Evolutionary conservation across 2,797 vertebrate genomes (phyloP), one percentile per base, ranked within the genome.

Genomic region (Caiman crocodilus): DNA sequence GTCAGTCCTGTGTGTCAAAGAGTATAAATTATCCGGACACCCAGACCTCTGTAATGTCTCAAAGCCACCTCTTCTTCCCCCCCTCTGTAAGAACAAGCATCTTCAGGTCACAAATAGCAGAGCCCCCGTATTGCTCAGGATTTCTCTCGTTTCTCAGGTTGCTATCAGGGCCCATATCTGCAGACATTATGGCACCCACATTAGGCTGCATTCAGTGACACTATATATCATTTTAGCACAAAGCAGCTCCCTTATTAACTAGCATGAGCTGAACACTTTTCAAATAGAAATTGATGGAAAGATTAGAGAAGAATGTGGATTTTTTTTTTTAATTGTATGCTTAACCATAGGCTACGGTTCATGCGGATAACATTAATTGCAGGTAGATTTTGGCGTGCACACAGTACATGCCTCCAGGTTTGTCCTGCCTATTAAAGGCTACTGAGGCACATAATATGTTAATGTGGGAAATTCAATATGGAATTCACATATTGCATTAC

Each of bases 301-400:
- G 50, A 2, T 4, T 20, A 60, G 14, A 28, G 82, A 63, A 81
- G 21, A 26, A 9, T 12, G 25, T 0, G 1, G 20, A 67, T 35
- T 26, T 3, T 23, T 1, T 15, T 60, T 73, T 61, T 28, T 20
- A 13, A 1, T 21, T 2, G 0, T 7, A 11, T 5, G 3, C 3
- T 32, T 64, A 58, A 67, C 63, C 32, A 25, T 20, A 10, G 12
- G 57, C 20, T 77, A 3, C 5, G 26, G 23, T 82, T 78, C 71
- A 80, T 35, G 18, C 28, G 26, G 78, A 5, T 2, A 74, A 35
- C 1, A 0, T 32, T 35, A 7, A 28, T 55, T 60, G 73, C 73
- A 92, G 84, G 4, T 6, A 14, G 58, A 61, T 87, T 80, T 17
- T 78, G 5, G 0, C 30, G 17, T 6, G 9, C 12, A 1, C 56